Conservation (phyloP, 2,797 vertebrate species). For the Mus caroli region DNA sequence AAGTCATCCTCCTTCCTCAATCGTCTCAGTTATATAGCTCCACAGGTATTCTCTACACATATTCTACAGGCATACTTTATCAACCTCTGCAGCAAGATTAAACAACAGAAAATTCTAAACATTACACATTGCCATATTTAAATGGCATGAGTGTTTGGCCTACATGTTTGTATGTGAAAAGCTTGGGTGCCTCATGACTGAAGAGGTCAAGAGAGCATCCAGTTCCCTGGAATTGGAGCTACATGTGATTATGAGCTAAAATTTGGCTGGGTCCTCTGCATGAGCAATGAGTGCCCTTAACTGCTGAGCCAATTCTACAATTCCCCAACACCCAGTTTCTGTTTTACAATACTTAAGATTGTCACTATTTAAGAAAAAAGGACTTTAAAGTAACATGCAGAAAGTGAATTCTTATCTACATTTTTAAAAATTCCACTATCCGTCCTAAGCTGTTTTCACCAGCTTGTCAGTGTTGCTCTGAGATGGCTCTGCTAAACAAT, state of each 20-base stretch:
- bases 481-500: not conserved
- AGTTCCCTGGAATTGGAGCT: not conserved
- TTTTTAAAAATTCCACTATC: slow-evolving; percentile 31
- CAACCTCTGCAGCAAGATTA: not conserved
- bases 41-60: no score
- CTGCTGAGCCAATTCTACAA: no score
- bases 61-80: not conserved
- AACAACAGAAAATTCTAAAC: slow-evolving; percentile 8
- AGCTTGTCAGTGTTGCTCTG: rapidly evolving
- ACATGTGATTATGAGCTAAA: not conserved
- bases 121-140: not conserved
- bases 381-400: not conserved
- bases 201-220: not conserved
- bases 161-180: not conserved
- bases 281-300: not conserved
- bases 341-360: not conserved
- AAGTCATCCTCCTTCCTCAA: not conserved
- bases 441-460: not conserved
- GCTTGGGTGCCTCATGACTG: not conserved
- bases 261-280: not conserved
- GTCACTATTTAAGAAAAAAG: not conserved
- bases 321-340: not conserved
- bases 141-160: not conserved
- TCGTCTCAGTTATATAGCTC: not conserved
- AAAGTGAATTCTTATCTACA: slow-evolving; percentile 38